These are phyloP conservation scores for Drosophila hamatofila DNA, from an alignment of 2,888 invertebrate species.

Conservation along the genomic window DNA sequence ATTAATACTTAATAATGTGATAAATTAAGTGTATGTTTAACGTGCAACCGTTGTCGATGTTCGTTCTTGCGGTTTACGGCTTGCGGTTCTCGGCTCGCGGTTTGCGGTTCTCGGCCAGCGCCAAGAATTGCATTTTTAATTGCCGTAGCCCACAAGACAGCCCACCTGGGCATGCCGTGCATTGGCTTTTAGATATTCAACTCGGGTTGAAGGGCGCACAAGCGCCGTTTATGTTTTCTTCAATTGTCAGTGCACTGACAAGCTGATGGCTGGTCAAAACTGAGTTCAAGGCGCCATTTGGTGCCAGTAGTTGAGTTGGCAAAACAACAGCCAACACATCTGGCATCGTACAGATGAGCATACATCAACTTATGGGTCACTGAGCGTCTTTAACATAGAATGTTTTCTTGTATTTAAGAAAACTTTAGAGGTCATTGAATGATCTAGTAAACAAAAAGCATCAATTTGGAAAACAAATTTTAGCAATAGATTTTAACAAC, in stretches of 20 bases:
- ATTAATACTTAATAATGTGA: conserved; percentile 54
- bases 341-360: conserved; percentile 22
- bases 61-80: conserved; percentile 21
- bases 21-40: conserved; percentile 35
- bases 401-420: background rate
- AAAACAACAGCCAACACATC: conserved; percentile 35
- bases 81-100: conserved; percentile 13
- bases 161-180: conserved; percentile 32
- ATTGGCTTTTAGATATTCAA: conserved; percentile 49
- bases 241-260: conserved; percentile 60
- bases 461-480: too few relatives aligned
- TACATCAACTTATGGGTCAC: conserved; percentile 21
- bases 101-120: conserved; percentile 19
- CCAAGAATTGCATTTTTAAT: conserved; percentile 49
- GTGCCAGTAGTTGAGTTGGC: conserved; percentile 22
- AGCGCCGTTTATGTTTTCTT: conserved; percentile 44
- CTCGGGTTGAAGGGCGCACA: conserved; percentile 66
- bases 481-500: too few relatives aligned
- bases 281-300: conserved; percentile 62
- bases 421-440: background rate
- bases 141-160: background rate
- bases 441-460: background rate
- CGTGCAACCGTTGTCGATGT: conserved; percentile 34
- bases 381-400: background rate
- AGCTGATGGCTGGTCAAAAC: conserved; percentile 62